Percentiles rank a stretch among this genome's conserved stretches.
phyloP scores from a whole-genome alignment of 2,113 vertebrate genomes.

The Vanacampus margaritifer region DNA sequence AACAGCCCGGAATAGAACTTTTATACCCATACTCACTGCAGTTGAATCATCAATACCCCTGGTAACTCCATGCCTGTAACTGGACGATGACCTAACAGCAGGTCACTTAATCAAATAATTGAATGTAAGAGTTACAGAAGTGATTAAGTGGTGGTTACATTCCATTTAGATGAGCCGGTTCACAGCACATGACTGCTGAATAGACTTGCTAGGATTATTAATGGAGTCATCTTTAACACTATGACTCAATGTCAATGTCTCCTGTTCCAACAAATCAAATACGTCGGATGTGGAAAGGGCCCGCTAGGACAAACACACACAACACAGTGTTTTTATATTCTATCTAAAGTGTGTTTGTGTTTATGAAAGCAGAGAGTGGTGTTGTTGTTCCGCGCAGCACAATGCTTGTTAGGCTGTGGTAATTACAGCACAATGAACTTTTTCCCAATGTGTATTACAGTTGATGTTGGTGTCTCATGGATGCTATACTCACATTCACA shows the following conservation, averaged over 20 bases:
- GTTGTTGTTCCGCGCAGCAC: slow-evolving; percentile 47
- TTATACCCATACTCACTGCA: neutral
- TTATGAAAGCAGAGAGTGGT: slow-evolving; percentile 20
- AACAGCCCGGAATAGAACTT: neutral
- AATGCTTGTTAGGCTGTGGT: slow-evolving; percentile 44
- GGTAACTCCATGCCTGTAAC: neutral
- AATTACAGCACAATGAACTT: slow-evolving; percentile 34
- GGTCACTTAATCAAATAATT: neutral
- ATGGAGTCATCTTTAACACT: neutral
- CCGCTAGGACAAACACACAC: neutral
- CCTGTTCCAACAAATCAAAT: neutral
- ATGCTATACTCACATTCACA: neutral
- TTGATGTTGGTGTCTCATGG: neutral
- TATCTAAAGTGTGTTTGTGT: slow-evolving; percentile 11
- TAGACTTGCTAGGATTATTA: neutral
- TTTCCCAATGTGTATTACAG: neutral
- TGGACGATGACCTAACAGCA: neutral
- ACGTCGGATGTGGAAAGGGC: neutral
- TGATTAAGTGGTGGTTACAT: neutral
- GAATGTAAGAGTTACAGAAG: neutral
- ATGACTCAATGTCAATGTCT: neutral
- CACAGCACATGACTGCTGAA: slow-evolving; percentile 2
- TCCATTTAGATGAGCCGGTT: neutral
- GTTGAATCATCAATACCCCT: neutral
- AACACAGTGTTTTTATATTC: neutral